Evolutionary conservation across 2,797 vertebrate species (phyloP).

Genomic region (Myotis pilosus): DNA sequence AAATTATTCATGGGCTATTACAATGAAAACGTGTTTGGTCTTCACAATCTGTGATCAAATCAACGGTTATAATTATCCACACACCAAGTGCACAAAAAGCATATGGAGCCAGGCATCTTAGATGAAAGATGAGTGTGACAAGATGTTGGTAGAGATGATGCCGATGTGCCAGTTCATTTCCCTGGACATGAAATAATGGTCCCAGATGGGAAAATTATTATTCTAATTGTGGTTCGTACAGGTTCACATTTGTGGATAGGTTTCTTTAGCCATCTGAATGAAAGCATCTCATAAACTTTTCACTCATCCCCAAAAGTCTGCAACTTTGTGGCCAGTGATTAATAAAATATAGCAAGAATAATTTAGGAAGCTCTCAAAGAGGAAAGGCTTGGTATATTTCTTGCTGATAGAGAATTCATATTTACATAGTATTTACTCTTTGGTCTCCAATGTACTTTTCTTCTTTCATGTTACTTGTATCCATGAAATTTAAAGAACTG

Average conservation of each 20-base stretch:
- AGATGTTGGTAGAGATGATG: slow-evolving; percentile 34
- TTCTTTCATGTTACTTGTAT: slow-evolving; percentile 23
- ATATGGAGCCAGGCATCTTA: neutral
- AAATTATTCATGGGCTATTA: neutral
- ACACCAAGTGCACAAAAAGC: neutral
- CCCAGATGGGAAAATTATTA: neutral
- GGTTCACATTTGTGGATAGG: neutral
- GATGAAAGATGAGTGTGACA: slow-evolving; percentile 31
- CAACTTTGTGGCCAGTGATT: neutral
- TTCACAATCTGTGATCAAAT: slow-evolving; percentile 14
- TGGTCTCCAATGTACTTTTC: slow-evolving; percentile 9
- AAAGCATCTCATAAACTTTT: neutral
- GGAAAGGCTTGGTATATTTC: neutral
- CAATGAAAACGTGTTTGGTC: neutral
- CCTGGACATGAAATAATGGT: neutral
- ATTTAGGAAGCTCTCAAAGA: neutral
- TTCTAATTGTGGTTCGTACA: neutral
- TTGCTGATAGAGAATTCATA: neutral
- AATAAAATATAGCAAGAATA: neutral
- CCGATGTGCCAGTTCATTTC: neutral
- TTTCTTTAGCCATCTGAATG: neutral
- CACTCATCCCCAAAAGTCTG: neutral
- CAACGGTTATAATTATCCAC: neutral
- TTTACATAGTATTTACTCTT: slow-evolving; percentile 40
- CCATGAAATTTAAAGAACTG: slow-evolving; percentile 3